phyloP scores from a whole-genome alignment of 2,888 invertebrate genomes.

The Platycheirus rosarum region DNA sequence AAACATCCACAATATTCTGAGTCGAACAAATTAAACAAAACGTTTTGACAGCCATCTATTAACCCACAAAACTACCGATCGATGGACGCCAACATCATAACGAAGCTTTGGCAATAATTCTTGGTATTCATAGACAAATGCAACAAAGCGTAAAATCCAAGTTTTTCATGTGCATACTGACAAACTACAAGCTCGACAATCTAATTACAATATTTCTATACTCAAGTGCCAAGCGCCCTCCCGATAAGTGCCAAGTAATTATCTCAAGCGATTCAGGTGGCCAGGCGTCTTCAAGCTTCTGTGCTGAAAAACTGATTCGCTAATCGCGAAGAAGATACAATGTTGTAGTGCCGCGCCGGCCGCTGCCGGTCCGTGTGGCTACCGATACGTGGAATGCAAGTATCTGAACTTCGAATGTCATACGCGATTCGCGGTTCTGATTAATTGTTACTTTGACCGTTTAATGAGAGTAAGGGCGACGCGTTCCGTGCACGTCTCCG shows the following conservation, averaged over 20 bases:
- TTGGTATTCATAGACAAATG: background rate
- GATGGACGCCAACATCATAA: slow-evolving; percentile 27
- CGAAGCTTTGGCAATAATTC: background rate
- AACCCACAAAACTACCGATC: slow-evolving; percentile 36
- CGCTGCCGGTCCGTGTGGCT: background rate
- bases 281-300: slow-evolving; percentile 2
- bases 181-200: slow-evolving; percentile 7
- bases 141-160: slow-evolving; percentile 8
- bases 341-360: background rate
- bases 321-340: slow-evolving; percentile 23
- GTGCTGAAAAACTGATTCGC: slow-evolving; percentile 4
- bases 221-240: slow-evolving; percentile 14
- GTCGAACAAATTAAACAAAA: slow-evolving; percentile 37
- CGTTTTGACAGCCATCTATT: slow-evolving; percentile 54
- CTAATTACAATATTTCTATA: slow-evolving; percentile 26
- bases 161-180: background rate
- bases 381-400: background rate
- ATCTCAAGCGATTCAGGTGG: slow-evolving; percentile 5
- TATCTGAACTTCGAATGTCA: slow-evolving; percentile 29
- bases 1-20: slow-evolving; percentile 18
- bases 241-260: slow-evolving; percentile 17
- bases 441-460: slow-evolving; percentile 48
- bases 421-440: slow-evolving; percentile 34
- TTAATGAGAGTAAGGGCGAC: slow-evolving; percentile 27
- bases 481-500: slow-evolving; percentile 4